Conservation (phyloP, 2,888 invertebrate genomes). For the Dryocosmus kuriphilus region DNA sequence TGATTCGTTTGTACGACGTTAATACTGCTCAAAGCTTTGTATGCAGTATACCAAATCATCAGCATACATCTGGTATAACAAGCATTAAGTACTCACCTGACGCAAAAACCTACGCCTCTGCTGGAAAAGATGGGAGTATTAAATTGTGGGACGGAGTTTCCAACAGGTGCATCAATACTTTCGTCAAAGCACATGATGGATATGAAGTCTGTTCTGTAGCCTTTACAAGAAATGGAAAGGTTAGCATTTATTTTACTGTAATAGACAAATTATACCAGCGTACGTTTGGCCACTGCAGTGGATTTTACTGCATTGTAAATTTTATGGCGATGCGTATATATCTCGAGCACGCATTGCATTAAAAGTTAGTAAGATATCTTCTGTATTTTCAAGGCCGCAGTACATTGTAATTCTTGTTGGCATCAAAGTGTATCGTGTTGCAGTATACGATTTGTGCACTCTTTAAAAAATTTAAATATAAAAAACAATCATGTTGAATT, state of each 20-base stretch:
- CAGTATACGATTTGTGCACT: no score
- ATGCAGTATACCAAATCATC: constrained; percentile 91
- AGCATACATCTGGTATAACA: constrained; percentile 88
- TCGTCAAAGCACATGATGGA: constrained; percentile 95
- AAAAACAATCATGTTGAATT: no score
- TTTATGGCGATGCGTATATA: no score
- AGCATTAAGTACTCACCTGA: constrained; percentile 87
- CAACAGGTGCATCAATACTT: constrained; percentile 94
- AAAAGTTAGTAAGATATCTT: no score
- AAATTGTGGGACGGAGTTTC: constrained; percentile 99
- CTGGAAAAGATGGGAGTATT: constrained; percentile 94
- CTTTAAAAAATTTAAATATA: no score
- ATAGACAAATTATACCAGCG: neutral
- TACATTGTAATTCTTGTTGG: no score
- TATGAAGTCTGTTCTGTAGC: constrained; percentile 95
- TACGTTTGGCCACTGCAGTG: no score
- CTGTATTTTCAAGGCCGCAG: no score
- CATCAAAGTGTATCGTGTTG: no score
- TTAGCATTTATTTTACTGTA: constrained; percentile 69
- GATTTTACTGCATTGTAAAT: no score
- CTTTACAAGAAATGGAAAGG: constrained; percentile 97
- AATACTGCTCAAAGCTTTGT: constrained; percentile 98
- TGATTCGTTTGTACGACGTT: constrained; percentile 94
- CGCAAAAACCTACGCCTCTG: constrained; percentile 88
- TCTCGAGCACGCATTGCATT: no score